These are phyloP conservation scores for Archivesica marissinica DNA, from an alignment of 1,140 invertebrate genomes.

Conservation along the genomic window DNA sequence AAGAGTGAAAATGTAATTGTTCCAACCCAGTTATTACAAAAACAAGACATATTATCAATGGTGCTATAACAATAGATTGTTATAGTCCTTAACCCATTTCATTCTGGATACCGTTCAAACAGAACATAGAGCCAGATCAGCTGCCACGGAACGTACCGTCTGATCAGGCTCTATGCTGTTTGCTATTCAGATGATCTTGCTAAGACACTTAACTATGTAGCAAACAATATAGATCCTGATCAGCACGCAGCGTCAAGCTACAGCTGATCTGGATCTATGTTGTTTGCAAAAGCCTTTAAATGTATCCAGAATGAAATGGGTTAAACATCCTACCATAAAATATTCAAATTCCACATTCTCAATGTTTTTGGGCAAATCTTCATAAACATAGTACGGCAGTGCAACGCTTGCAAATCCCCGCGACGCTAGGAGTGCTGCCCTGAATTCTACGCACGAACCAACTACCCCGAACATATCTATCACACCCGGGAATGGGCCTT, in stretches of 20 bases:
- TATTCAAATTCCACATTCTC: constrained; percentile 71
- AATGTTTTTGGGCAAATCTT: constrained; percentile 71
- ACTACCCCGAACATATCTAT: constrained; percentile 79
- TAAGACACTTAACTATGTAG: not conserved
- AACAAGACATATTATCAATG: too few species aligned
- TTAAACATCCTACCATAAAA: constrained; percentile 66
- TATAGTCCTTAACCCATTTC: too few species aligned
- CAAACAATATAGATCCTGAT: too few species aligned
- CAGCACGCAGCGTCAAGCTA: too few species aligned
- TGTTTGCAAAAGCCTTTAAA: not conserved
- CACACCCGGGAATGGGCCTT: constrained; percentile 73
- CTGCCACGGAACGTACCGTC: too few species aligned
- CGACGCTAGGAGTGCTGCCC: constrained; percentile 76
- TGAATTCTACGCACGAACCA: constrained; percentile 70
- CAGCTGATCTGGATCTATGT: not conserved
- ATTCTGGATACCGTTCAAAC: too few species aligned
- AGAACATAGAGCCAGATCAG: too few species aligned
- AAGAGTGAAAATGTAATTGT: too few species aligned
- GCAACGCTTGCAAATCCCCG: constrained; percentile 75
- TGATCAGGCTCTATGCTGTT: not conserved
- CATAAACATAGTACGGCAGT: constrained; percentile 73
- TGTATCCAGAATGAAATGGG: not conserved
- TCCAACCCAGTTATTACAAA: too few species aligned
- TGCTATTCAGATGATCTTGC: not conserved
- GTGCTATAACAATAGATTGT: too few species aligned